These are phyloP conservation scores for Lasioglossum morio DNA, from an alignment of 2,888 invertebrate genomes.

Conservation along the genomic window DNA sequence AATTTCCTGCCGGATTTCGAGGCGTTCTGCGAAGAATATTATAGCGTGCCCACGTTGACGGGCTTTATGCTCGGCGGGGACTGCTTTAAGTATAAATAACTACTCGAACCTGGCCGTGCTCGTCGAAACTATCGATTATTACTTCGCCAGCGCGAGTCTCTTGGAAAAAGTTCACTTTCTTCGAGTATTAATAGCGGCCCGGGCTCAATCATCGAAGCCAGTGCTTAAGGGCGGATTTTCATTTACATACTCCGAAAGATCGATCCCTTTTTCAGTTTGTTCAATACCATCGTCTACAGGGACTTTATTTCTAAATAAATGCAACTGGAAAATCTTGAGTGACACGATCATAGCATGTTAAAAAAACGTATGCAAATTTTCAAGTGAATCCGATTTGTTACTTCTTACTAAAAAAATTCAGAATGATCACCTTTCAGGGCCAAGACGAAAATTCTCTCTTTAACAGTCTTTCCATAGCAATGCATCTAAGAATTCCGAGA, in stretches of 20 bases:
- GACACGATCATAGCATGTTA: too few relatives aligned
- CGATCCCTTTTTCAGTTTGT: neutral
- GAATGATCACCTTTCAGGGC: neutral
- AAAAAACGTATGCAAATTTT: neutral
- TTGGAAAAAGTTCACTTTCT: slow-evolving; percentile 11
- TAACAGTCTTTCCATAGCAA: neutral
- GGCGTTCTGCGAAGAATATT: slow-evolving; percentile 3
- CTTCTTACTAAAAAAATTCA: neutral
- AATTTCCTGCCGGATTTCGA: slow-evolving; percentile 23
- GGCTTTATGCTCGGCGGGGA: neutral
- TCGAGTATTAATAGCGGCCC: slow-evolving; percentile 1
- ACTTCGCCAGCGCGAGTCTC: neutral
- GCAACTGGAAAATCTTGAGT: neutral
- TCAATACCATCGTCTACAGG: neutral
- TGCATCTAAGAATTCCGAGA: neutral
- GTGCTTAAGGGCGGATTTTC: neutral
- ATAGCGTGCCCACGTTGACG: neutral
- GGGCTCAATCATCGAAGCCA: neutral
- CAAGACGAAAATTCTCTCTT: neutral
- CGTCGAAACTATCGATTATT: slow-evolving; percentile 15
- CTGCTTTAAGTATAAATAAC: slow-evolving; percentile 7
- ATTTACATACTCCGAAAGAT: neutral
- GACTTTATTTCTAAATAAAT: neutral
- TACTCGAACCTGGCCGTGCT: neutral
- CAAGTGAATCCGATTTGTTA: neutral